Evolutionary conservation across 2,113 vertebrate genomes (phyloP), one percentile per base, ranked within the genome.

Genomic region (Gavia stellata): DNA sequence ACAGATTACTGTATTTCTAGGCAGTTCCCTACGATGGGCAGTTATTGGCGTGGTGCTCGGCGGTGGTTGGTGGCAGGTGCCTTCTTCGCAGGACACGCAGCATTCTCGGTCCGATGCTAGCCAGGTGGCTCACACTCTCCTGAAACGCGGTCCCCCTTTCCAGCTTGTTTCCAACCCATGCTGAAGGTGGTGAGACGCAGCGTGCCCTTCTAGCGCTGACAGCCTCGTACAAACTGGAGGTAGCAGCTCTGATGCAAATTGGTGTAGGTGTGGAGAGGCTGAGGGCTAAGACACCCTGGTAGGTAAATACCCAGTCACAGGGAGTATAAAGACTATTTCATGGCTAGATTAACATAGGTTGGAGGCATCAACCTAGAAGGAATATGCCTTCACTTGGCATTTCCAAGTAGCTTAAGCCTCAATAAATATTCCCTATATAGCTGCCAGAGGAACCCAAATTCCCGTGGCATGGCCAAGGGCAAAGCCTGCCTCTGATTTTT

Each of bases 401-500:
- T 75, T 45, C 23, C 75, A 29, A 47, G 36, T 58, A 52, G 42
- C 33, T 70, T n/a, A 34, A 71, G 38, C 78, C 74, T 74, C 75
- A 33, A 12, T 66, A 58, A 75, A 62, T 75, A 72, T 47, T 89
- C 47, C 56, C 50, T 88, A 11, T 63, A 31, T 44, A 62, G 82
- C 70, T 94, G 93, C 91, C 67, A 45, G 81, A 53, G 78, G 87
- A 94, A 56, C 49, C 73, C 14, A 2, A 58, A n/a, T 81, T 87
- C 63, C 79, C n/a, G 36, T 50, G 83, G 42, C 9, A 4, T 87
- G 93, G 86, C 88, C 33, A 61, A 91, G 93, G 95, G 88, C 96
- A 96, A 49, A 90, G 91, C 83, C 42, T 82, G 80, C 83, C 81
- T 50, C 74, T 78, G 92, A 34, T 50, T 72, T 81, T 62, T 23